phyloP scores from a whole-genome alignment of 2,888 invertebrate species.

The Caenorhabditis sp. region DNA sequence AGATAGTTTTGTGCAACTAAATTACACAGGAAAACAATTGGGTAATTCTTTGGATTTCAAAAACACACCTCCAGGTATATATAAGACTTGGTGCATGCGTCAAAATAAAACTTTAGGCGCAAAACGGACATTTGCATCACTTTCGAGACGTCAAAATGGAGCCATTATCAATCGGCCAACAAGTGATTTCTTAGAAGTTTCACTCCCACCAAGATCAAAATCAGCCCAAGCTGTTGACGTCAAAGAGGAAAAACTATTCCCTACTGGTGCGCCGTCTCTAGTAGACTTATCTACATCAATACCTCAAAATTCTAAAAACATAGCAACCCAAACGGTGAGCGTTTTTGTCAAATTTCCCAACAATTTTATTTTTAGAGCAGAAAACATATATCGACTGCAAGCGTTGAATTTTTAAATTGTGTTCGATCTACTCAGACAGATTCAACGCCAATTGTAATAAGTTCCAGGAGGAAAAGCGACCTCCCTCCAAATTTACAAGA shows the following conservation, averaged over 20 bases:
- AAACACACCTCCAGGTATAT: conserved; percentile 1
- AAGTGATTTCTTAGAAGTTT: conserved; percentile 56
- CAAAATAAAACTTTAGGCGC: conserved; percentile 11
- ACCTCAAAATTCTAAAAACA: conserved; percentile 46
- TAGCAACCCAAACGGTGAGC: conserved; percentile 67
- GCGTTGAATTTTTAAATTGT: conserved; percentile 67
- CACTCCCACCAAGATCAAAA: conserved; percentile 68
- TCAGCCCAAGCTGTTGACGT: conserved; percentile 65
- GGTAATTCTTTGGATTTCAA: no score
- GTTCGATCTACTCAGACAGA: conserved; percentile 66
- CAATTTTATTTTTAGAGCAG: conserved; percentile 41
- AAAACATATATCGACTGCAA: conserved; percentile 62
- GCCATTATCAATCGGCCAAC: conserved; percentile 63
- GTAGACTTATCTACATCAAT: conserved; percentile 9
- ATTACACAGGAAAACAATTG: conserved; percentile 38
- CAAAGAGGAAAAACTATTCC: conserved; percentile 12
- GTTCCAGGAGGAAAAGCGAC: conserved; percentile 60
- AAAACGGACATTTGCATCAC: conserved; percentile 68
- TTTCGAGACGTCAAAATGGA: conserved; percentile 68
- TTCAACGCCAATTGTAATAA: conserved; percentile 55
- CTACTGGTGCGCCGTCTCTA: neutral
- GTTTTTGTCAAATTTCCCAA: no score
- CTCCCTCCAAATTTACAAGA: conserved; percentile 53
- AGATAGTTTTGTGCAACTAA: conserved; percentile 48
- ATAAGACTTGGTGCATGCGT: neutral